Evolutionary conservation across 2,888 invertebrate genomes (phyloP), one percentile per base, ranked within the genome.

Genomic region (Heliconius sara): DNA sequence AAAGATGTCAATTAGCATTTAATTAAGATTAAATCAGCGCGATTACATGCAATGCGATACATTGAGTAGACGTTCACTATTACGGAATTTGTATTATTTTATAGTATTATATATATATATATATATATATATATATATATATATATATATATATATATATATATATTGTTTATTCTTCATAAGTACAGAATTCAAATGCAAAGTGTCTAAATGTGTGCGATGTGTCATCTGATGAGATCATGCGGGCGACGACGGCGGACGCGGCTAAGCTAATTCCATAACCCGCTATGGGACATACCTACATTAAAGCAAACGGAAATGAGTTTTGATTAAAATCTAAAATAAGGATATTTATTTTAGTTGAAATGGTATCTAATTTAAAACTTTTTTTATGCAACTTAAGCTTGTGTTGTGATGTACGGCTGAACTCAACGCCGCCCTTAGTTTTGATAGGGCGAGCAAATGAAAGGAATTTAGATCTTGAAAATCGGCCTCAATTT

Each of bases 151-250:
- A n/a, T n/a, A n/a, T n/a, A n/a, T n/a, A 10, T 39, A 27, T 27
- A 27, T 39, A 10, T 27, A 19, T 30, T 47, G 16, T 57, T 19
- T 52, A 57, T 57, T 34, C 12, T 30, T 57, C 57, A 30, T 57
- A 73, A 34, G 30, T n/a, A 13, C 72, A 73, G 22, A 57, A 27
- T 30, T 34, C 27, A 30, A 57, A 73, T 57, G 72, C 22, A 22
- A 52, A 57, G 27, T 22, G 3, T 80, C 80, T 81, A 81, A 80
- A 78, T 73, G 78, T 76, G 80, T 81, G 63, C 80, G 82, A 83
- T 86, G 87, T 87, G 88, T 86, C 86, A 86, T 81, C 63, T 83
- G 86, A 86, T 88, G 88, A 88, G 86, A 87, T 88, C 88, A 87
- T 86, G 76, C 67, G 65, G 63, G 43, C 39, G 43, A 43, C 84